A percentile compares a stretch with the other conserved stretches of the same genome.
These are phyloP conservation scores for Ascidia mentula DNA, from an alignment of 23 tunicate genomes.

Conservation along the genomic window DNA sequence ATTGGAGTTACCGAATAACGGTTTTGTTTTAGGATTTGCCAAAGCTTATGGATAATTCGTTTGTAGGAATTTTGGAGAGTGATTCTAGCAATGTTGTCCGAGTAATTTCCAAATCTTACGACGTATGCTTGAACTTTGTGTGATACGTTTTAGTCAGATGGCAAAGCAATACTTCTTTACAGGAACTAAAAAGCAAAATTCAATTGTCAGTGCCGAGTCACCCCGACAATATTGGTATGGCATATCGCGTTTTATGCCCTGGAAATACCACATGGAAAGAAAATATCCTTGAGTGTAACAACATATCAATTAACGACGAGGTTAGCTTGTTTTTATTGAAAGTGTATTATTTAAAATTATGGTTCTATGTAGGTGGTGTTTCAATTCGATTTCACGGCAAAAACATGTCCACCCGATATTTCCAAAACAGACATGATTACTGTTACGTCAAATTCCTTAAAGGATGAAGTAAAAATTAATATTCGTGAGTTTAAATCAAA, in stretches of 20 bases:
- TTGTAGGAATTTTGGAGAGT: constrained; percentile 36
- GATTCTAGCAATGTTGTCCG: constrained; percentile 73
- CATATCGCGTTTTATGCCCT: constrained; percentile 51
- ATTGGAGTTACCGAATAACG: neutral
- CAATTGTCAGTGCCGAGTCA: constrained; percentile 44
- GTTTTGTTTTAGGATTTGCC: constrained; percentile 48
- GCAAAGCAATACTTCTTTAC: neutral
- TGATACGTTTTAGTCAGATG: neutral
- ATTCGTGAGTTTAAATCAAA: constrained; percentile 28
- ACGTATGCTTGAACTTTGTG: constrained; percentile 42
- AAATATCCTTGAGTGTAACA: constrained; percentile 43
- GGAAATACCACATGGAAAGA: constrained; percentile 26
- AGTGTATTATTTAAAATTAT: neutral
- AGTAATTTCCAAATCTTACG: constrained; percentile 54
- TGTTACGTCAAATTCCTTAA: constrained; percentile 42
- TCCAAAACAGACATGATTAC: constrained; percentile 19
- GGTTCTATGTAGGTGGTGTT: constrained; percentile 26
- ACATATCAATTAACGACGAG: constrained; percentile 37
- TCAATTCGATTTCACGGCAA: constrained; percentile 57
- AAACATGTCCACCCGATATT: constrained; percentile 31
- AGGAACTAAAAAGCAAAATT: constrained; percentile 31
- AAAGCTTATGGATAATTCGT: constrained; percentile 48
- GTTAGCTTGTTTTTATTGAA: constrained; percentile 3
- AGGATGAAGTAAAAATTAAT: constrained; percentile 35
- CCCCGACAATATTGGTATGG: constrained; percentile 30